phyloP scores from a whole-genome alignment of 1,140 invertebrate genomes.

The Melipona quadrifasciata region DNA sequence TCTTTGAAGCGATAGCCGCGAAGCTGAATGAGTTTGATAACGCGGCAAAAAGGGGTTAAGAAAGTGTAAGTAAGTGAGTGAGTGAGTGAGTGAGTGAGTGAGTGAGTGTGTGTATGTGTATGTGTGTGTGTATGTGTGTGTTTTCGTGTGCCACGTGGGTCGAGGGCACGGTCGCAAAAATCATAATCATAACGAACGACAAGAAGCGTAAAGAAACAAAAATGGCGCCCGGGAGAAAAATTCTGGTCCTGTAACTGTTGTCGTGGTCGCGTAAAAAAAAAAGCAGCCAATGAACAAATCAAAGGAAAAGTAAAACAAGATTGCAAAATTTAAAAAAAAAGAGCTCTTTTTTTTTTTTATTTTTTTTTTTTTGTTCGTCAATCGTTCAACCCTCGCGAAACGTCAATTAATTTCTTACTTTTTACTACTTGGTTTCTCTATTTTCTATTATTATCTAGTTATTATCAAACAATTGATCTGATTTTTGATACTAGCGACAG shows the following conservation, averaged over 20 bases:
- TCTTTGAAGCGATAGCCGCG: conserved; percentile 7
- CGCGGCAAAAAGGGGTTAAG: conserved; percentile 25
- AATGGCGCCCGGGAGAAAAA: conserved; percentile 61
- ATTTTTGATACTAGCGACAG: not conserved
- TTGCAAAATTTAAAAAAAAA: conserved; percentile 38
- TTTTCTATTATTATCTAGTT: not conserved
- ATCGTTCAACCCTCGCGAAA: conserved; percentile 2
- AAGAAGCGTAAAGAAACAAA: conserved; percentile 72
- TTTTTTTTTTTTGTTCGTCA: not conserved
- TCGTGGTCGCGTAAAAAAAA: conserved; percentile 23
- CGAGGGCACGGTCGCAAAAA: conserved; percentile 60
- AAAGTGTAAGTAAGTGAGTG: conserved; percentile 20
- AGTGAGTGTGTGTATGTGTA: conserved; percentile 3
- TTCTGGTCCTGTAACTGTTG: conserved; percentile 34
- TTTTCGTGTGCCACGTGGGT: conserved; percentile 12
- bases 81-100: not conserved
- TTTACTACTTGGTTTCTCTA: not conserved
- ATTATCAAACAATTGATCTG: not conserved
- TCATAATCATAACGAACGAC: conserved; percentile 68
- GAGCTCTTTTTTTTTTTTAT: not conserved
- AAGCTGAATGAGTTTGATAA: conserved; percentile 47
- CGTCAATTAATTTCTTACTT: not conserved
- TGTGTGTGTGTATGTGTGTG: conserved; percentile 15
- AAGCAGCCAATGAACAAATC: conserved; percentile 18
- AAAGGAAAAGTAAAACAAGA: conserved; percentile 19